Evolutionary conservation across 2,113 vertebrate species (phyloP).

Genomic region (Bombycilla garrulus): DNA sequence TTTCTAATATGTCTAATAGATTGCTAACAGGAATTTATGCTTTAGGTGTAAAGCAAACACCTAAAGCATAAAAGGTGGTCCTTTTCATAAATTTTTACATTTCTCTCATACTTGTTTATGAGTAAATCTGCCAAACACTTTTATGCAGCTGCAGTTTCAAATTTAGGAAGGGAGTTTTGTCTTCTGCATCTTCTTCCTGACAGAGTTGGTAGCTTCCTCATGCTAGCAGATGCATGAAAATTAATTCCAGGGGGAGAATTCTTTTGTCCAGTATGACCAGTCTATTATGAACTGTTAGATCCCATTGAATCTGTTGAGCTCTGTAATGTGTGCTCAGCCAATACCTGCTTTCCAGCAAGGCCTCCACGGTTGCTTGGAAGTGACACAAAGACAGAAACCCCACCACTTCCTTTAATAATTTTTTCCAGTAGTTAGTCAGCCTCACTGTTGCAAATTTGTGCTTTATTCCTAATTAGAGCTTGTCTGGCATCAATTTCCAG

Average conservation of each 20-base stretch:
- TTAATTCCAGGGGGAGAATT: not conserved
- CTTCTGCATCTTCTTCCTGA: not conserved
- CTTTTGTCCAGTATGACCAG: not conserved
- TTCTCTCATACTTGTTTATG: not conserved
- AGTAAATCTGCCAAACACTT: not conserved
- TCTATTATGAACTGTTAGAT: not conserved
- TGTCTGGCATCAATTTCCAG: slow-evolving; percentile 23
- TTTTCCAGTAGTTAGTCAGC: slow-evolving; percentile 35
- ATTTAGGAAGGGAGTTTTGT: not conserved
- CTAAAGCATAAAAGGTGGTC: too few species aligned
- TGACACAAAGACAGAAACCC: not conserved
- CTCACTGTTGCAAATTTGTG: slow-evolving; percentile 21
- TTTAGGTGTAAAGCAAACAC: not conserved
- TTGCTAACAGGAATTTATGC: not conserved
- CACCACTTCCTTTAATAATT: not conserved
- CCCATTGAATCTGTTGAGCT: not conserved
- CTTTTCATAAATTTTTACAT: not conserved
- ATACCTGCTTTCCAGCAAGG: not conserved
- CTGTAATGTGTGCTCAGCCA: not conserved
- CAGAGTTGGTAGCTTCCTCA: not conserved
- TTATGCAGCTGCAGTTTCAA: not conserved
- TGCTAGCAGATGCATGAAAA: not conserved
- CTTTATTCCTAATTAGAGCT: slow-evolving; percentile 38
- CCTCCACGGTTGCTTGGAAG: not conserved
- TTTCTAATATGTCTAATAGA: not conserved